phyloP scores from a whole-genome alignment of 2,797 vertebrate genomes.

The Anisognathus igniventris region DNA sequence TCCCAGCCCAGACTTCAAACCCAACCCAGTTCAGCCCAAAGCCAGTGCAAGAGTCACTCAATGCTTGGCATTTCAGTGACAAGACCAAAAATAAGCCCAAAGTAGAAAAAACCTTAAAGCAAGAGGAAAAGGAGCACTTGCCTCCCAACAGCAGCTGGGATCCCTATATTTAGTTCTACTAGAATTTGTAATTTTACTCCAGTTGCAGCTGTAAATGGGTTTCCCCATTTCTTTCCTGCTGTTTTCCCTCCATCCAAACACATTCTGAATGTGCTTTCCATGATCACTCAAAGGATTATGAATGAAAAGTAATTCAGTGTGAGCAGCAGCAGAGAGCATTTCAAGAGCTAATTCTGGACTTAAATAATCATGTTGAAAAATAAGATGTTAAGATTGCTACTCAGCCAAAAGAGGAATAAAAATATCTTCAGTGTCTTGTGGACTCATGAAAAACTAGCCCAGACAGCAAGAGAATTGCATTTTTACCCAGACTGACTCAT shows the following conservation, averaged over 20 bases:
- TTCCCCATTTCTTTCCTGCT: neutral
- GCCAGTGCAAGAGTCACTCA: neutral
- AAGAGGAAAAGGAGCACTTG: neutral
- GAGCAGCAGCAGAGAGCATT: neutral
- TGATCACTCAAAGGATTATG: neutral
- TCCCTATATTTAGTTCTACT: neutral
- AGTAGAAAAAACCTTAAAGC: neutral
- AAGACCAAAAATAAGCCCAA: neutral
- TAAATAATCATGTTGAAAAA: neutral
- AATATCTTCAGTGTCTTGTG: neutral
- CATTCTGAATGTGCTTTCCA: neutral
- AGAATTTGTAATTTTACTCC: neutral
- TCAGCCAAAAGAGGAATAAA: neutral
- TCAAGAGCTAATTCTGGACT: neutral
- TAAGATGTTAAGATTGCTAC: neutral
- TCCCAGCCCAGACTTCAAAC: neutral
- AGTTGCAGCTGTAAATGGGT: neutral
- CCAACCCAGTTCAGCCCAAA: neutral
- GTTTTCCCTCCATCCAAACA: neutral
- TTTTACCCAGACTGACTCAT: slow-evolving; percentile 25
- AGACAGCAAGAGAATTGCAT: slow-evolving; percentile 14
- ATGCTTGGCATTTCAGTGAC: neutral
- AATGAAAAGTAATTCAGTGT: neutral
- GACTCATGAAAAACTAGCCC: slow-evolving; percentile 36
- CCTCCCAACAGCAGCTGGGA: neutral